Evolutionary conservation across 2,888 invertebrate species (phyloP).

Genomic region (Allophyes oxyacanthae): DNA sequence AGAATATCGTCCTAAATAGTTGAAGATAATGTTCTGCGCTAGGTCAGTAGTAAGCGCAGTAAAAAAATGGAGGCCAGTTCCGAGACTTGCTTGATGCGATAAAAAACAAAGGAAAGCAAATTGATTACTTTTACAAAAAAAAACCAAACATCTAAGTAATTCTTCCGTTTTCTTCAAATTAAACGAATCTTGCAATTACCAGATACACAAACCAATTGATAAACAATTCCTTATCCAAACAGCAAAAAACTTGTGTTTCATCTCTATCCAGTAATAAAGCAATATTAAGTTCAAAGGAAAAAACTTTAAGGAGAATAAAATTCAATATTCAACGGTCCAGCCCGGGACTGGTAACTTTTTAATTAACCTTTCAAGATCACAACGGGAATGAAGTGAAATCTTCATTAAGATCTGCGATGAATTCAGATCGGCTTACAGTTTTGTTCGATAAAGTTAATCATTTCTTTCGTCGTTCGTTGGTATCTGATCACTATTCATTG

Average conservation of each 20-base stretch:
- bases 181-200: too few species aligned
- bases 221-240: slow-evolving; percentile 13
- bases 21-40: too few species aligned
- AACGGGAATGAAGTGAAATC: slow-evolving; percentile 25
- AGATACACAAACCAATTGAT: neutral
- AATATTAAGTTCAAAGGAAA: slow-evolving; percentile 13
- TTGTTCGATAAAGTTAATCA: slow-evolving; percentile 17
- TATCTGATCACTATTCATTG: slow-evolving; percentile 4
- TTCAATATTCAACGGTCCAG: slow-evolving; percentile 23
- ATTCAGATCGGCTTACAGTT: slow-evolving; percentile 34
- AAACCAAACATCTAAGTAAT: too few species aligned
- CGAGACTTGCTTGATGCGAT: too few species aligned
- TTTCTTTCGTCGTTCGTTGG: slow-evolving; percentile 1
- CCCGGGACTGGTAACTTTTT: slow-evolving; percentile 20
- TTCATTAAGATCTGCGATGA: slow-evolving; percentile 31
- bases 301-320: slow-evolving; percentile 9
- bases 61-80: too few species aligned
- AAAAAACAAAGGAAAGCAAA: too few species aligned
- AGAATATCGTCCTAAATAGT: too few species aligned
- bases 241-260: slow-evolving; percentile 10
- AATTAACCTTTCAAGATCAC: slow-evolving; percentile 34
- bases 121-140: too few species aligned
- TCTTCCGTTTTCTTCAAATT: too few species aligned
- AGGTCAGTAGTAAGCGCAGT: too few species aligned
- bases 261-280: slow-evolving; percentile 14